Conservation (phyloP, 2,113 vertebrate genomes). For the Phrynocephalus versicolor region DNA sequence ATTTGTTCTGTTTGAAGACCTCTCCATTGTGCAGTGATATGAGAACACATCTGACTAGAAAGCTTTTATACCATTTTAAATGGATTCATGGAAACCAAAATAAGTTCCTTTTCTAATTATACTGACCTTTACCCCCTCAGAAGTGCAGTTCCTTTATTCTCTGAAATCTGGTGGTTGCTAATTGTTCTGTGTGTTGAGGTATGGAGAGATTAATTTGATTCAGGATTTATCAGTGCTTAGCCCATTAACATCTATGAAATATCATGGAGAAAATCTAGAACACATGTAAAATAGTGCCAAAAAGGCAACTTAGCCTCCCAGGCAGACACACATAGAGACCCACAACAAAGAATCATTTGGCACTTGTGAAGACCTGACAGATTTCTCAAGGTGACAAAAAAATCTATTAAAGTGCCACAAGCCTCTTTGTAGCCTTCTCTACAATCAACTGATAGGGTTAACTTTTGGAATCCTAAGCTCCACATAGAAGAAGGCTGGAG, state of each 20-base stretch:
- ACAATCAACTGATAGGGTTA: too few relatives aligned
- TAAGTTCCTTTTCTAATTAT: slow-evolving; percentile 6
- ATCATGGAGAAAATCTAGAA: too few relatives aligned
- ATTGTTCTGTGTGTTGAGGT: background rate
- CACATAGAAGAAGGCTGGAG: background rate
- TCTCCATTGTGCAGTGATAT: slow-evolving; percentile 60
- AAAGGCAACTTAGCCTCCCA: too few relatives aligned
- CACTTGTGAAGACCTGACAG: background rate
- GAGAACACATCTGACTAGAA: slow-evolving; percentile 49
- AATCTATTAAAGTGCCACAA: background rate
- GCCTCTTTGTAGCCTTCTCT: background rate
- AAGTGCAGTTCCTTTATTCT: background rate
- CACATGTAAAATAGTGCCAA: background rate
- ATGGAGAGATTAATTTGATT: background rate
- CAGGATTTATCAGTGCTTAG: background rate
- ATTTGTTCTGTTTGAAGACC: slow-evolving; percentile 60
- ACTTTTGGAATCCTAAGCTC: background rate
- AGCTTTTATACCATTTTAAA: slow-evolving; percentile 51
- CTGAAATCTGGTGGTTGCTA: too few relatives aligned
- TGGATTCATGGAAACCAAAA: slow-evolving; percentile 52
- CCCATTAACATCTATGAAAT: background rate
- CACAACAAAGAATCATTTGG: background rate
- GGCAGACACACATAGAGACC: background rate
- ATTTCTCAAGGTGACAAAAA: background rate
- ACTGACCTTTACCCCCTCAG: background rate